phyloP scores from a whole-genome alignment of 2,888 invertebrate species.

The Dinocampus coccinellae region DNA sequence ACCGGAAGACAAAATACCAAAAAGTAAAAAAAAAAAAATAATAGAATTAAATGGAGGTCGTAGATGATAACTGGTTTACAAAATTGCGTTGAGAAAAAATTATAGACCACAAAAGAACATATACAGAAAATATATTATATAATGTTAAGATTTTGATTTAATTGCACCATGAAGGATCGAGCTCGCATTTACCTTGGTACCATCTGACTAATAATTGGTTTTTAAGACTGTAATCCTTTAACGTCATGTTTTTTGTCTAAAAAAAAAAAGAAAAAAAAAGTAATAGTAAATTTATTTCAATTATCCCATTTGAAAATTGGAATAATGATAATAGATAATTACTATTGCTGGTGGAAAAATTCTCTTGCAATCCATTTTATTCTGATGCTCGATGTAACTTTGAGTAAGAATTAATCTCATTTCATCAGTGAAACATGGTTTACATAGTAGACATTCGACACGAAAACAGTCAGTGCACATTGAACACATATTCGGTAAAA shows the following conservation, averaged over 20 bases:
- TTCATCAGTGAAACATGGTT: slow-evolving; percentile 78
- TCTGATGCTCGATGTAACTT: slow-evolving; percentile 85
- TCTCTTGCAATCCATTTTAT: slow-evolving; percentile 83
- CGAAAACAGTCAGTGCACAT: slow-evolving; percentile 75
- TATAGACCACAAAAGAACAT: neutral
- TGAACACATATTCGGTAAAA: slow-evolving; percentile 79
- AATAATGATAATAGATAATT: slow-evolving; percentile 49
- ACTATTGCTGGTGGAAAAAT: slow-evolving; percentile 84
- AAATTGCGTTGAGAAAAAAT: neutral
- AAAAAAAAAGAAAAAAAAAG: slow-evolving; percentile 45
- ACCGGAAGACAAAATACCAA: slow-evolving; percentile 78
- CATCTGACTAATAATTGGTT: slow-evolving; percentile 86
- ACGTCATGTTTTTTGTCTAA: slow-evolving; percentile 65
- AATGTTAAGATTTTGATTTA: slow-evolving; percentile 35
- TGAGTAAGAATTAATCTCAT: slow-evolving; percentile 74
- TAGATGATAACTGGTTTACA: neutral
- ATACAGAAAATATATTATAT: neutral
- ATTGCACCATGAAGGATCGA: slow-evolving; percentile 84
- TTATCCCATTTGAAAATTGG: slow-evolving; percentile 35
- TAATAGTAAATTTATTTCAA: slow-evolving; percentile 27
- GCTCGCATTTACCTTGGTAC: slow-evolving; percentile 90
- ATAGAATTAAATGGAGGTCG: slow-evolving; percentile 31
- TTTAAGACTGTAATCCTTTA: slow-evolving; percentile 74
- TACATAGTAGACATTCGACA: slow-evolving; percentile 82
- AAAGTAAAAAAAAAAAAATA: slow-evolving; percentile 62